Percentiles rank a stretch among this genome's conserved stretches.
These are phyloP conservation scores for Spongilla lacustris DNA, from an alignment of 37 sponge, comb jelly and placozoan species.

Conservation along the genomic window DNA sequence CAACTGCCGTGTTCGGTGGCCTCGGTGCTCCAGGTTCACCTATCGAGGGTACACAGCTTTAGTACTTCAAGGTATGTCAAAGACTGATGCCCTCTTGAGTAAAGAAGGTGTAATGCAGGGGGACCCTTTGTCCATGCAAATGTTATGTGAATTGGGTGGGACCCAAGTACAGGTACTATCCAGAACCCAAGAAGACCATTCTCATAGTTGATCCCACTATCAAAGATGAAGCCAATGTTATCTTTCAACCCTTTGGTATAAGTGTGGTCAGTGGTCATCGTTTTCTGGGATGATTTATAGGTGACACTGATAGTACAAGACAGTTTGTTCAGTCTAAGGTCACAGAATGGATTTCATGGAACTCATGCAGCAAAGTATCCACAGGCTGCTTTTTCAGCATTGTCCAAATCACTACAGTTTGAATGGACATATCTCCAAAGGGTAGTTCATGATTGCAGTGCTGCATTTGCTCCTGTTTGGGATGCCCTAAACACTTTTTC, in stretches of 20 bases:
- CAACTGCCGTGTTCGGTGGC: slow-evolving; percentile 3
- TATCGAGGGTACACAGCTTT: neutral
- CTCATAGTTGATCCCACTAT: slow-evolving; percentile 8
- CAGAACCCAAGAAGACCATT: slow-evolving; percentile 37
- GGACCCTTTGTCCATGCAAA: slow-evolving; percentile 3
- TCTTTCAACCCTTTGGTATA: too few species aligned
- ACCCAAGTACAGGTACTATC: slow-evolving; percentile 43
- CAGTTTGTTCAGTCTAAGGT: slow-evolving; percentile 2
- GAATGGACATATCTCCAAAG: slow-evolving; percentile 38
- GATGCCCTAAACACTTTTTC: neutral
- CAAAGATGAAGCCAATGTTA: slow-evolving; percentile 2
- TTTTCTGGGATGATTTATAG: neutral
- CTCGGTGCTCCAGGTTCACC: slow-evolving; percentile 8
- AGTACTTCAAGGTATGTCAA: neutral
- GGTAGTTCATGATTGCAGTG: slow-evolving; percentile 12
- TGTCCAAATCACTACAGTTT: slow-evolving; percentile 32
- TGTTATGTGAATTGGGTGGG: slow-evolving; percentile 39
- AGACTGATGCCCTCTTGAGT: neutral
- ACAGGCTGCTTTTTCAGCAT: slow-evolving; percentile 22
- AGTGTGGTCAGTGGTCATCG: neutral
- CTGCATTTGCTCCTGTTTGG: slow-evolving; percentile 9
- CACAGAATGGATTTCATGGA: neutral
- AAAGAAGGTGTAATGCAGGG: slow-evolving; percentile 24
- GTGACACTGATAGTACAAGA: slow-evolving; percentile 3
- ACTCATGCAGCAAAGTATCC: slow-evolving; percentile 6